These are phyloP conservation scores for Seira sanloemensis DNA, from an alignment of 2,888 invertebrate genomes.

Conservation along the genomic window DNA sequence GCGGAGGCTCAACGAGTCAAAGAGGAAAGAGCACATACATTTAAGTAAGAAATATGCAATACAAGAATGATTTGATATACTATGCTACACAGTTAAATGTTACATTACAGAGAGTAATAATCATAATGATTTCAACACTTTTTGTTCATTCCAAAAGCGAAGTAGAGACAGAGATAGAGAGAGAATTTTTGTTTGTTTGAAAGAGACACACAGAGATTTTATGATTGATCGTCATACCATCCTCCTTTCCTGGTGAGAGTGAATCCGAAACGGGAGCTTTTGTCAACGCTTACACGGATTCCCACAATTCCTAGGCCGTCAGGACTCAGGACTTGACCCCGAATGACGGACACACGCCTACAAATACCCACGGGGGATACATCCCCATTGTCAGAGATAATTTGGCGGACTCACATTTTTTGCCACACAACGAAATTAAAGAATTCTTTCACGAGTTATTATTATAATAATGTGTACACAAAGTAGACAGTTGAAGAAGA, in stretches of 20 bases:
- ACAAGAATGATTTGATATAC: too few relatives aligned
- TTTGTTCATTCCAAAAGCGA: background rate
- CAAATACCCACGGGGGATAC: conserved; percentile 75
- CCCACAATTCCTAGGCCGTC: conserved; percentile 97
- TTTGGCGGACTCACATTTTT: conserved; percentile 53
- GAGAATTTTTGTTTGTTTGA: background rate
- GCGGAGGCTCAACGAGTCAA: too few relatives aligned
- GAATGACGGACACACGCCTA: conserved; percentile 99
- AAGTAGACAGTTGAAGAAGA: conserved; percentile 6
- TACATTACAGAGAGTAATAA: too few relatives aligned
- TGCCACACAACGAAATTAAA: conserved; percentile 4
- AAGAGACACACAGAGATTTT: conserved; percentile 19
- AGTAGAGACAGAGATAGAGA: background rate
- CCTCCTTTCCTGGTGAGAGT: conserved; percentile 94
- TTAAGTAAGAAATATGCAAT: background rate
- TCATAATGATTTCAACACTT: background rate
- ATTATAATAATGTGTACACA: conserved; percentile 19
- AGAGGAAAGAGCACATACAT: background rate
- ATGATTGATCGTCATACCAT: conserved; percentile 84
- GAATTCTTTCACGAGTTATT: background rate
- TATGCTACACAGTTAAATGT: background rate
- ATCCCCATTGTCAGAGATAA: conserved; percentile 60
- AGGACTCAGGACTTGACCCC: conserved; percentile 95
- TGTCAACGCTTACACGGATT: conserved; percentile 96
- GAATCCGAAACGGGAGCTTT: conserved; percentile 95